A percentile compares a stretch with the other conserved stretches of the same genome.
Conservation (phyloP, 2,797 vertebrate species). For the Mus spretus region DNA sequence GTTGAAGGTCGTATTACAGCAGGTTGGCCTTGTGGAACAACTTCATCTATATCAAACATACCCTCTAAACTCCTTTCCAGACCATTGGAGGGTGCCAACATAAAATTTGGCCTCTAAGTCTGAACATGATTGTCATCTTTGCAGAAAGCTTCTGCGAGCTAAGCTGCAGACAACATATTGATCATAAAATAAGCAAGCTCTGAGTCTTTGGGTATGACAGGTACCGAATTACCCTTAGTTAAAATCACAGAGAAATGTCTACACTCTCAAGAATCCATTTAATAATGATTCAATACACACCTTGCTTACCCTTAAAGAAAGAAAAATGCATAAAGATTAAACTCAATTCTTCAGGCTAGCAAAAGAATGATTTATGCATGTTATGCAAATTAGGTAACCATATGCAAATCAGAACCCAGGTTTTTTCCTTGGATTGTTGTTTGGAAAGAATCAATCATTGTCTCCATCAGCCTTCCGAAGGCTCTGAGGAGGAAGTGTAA, state of each 20-base stretch:
- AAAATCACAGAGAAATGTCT: constrained; percentile 8
- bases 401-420: constrained; percentile 57
- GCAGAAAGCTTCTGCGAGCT: neutral
- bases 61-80: constrained; percentile 70
- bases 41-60: constrained; percentile 65
- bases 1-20: constrained; percentile 33
- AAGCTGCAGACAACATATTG: neutral
- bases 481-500: neutral
- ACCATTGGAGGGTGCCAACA: constrained; percentile 52
- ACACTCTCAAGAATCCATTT: neutral
- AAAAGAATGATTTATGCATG: constrained; percentile 45
- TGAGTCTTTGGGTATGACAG: neutral
- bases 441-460: constrained; percentile 54
- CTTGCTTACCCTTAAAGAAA: neutral
- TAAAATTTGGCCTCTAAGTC: constrained; percentile 43
- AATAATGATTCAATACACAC: constrained; percentile 4
- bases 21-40: constrained; percentile 14
- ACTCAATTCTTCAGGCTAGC: constrained; percentile 30
- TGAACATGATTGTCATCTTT: constrained; percentile 31
- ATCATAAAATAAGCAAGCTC: neutral
- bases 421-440: constrained; percentile 46
- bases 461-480: constrained; percentile 20
- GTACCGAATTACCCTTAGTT: neutral
- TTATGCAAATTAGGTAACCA: constrained; percentile 53
- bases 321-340: constrained; percentile 31